These are phyloP conservation scores for Phaenicophaeus curvirostris DNA, from an alignment of 2,797 vertebrate genomes.

Conservation along the genomic window DNA sequence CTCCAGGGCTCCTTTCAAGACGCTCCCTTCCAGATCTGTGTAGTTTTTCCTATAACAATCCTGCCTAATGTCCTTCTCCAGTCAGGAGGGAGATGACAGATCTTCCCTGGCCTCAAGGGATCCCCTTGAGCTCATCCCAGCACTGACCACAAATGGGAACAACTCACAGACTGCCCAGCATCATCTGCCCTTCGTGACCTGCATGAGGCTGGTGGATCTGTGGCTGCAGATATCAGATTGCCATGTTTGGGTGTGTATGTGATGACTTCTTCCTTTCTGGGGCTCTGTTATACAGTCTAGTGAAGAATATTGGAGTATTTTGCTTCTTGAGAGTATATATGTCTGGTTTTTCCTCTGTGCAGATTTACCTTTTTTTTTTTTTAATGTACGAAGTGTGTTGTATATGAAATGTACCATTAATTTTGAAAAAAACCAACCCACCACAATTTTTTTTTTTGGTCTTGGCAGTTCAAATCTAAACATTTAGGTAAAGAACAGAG, in stretches of 20 bases:
- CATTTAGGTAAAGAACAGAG: slow-evolving; percentile 9
- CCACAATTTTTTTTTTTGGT: neutral
- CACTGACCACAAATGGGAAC: rapidly evolving
- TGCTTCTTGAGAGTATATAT: neutral
- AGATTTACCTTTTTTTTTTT: neutral
- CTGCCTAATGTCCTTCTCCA: neutral
- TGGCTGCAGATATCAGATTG: neutral
- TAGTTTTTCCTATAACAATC: neutral
- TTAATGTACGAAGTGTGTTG: too few species aligned
- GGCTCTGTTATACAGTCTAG: neutral
- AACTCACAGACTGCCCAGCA: neutral
- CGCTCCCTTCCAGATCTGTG: neutral
- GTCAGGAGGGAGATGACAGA: neutral
- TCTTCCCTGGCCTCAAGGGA: rapidly evolving
- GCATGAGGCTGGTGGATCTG: rapidly evolving
- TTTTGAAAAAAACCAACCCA: neutral
- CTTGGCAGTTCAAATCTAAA: slow-evolving; percentile 25
- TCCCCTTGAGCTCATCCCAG: neutral
- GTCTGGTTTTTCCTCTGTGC: neutral
- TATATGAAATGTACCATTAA: too few species aligned
- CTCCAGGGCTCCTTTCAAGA: neutral
- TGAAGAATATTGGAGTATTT: neutral
- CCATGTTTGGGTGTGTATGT: rapidly evolving
- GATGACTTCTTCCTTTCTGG: neutral
- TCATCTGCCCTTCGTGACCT: rapidly evolving